Evolutionary conservation across 2,113 vertebrate species (phyloP), one percentile per base, ranked within the genome.

Genomic region (Cyprinodon tularosa): DNA sequence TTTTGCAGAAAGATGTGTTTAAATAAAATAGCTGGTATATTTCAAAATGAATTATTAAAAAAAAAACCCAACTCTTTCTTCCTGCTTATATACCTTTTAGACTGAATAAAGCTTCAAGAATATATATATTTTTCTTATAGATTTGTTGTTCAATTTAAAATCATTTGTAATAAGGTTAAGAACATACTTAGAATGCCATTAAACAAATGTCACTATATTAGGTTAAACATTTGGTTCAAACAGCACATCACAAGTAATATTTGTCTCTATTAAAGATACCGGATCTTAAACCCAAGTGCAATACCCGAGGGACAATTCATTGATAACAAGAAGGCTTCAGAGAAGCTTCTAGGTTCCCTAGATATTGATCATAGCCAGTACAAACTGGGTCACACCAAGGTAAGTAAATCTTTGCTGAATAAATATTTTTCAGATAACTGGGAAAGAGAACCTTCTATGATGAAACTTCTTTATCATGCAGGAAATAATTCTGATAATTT

Each of bases 381-480:
- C 82, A 96, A 94, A 82, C 94, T 96, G 12, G 95, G 95, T 15
- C 94, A 95, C 79, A 96, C 95, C 50, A 96, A 96, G 93, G 95
- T 96, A 59, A 65, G 53, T 60, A 20, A 62, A 38, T 6, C 6
- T 3, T 20, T 57, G 48, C 17, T 50, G 3, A 2, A 15, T 29
- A 20, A 5, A 50, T 15, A 6, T 57, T 12, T 36, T 45, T 22
- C 6, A 38, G 47, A 37, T 17, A n/a, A 12, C 15, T 9, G 17
- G 3, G n/a, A n/a, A 57, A n/a, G 20, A 1, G 5, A 12, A 45
- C 9, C 44, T 11, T 45, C 9, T 11, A 45, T 45, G 12, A 9
- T 7, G 9, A 45, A 7, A 45, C 9, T 10, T 45, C 12, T 10
- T 10, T 11, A 45, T 45, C 29, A 11, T 45, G 9, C 4, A 45